These are phyloP conservation scores for Lutjanus argentimaculatus DNA, from an alignment of 2,797 vertebrate species.

Conservation along the genomic window DNA sequence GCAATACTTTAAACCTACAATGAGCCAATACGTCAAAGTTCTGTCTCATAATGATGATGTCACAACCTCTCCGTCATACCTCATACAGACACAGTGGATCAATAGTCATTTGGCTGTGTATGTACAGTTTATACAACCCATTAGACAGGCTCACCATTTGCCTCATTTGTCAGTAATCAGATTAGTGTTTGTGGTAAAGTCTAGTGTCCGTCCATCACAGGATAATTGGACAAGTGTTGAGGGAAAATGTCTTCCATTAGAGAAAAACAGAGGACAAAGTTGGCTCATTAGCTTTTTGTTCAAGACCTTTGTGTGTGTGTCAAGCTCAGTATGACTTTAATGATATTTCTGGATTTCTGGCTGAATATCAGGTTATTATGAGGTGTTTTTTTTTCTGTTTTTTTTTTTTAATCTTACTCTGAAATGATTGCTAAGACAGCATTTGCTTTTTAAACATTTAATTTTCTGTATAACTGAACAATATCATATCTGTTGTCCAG, in stretches of 20 bases:
- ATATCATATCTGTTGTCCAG: too few species aligned
- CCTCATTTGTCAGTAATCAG: conserved; percentile 5
- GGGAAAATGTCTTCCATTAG: conserved; percentile 3
- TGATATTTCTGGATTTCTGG: background rate
- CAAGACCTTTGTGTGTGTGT: background rate
- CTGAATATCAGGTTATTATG: background rate
- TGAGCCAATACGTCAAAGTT: background rate
- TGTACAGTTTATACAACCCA: background rate
- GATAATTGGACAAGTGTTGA: conserved; percentile 18
- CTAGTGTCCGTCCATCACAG: background rate
- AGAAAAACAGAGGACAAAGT: background rate
- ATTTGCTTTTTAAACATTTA: background rate
- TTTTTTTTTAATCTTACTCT: background rate
- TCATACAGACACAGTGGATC: conserved; percentile 9
- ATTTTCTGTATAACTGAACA: background rate
- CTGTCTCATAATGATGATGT: conserved; percentile 21
- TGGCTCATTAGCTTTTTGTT: background rate
- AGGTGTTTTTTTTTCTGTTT: background rate
- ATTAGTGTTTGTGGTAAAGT: conserved; percentile 19
- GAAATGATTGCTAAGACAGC: background rate
- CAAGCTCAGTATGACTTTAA: too few species aligned
- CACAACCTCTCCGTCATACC: background rate
- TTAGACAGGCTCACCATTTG: conserved; percentile 1
- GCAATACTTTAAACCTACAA: background rate
- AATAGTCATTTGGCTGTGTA: conserved; percentile 18